Evolutionary conservation across 2,888 invertebrate genomes (phyloP), one percentile per base, ranked within the genome.

Genomic region (Cataglyphis albicans): DNA sequence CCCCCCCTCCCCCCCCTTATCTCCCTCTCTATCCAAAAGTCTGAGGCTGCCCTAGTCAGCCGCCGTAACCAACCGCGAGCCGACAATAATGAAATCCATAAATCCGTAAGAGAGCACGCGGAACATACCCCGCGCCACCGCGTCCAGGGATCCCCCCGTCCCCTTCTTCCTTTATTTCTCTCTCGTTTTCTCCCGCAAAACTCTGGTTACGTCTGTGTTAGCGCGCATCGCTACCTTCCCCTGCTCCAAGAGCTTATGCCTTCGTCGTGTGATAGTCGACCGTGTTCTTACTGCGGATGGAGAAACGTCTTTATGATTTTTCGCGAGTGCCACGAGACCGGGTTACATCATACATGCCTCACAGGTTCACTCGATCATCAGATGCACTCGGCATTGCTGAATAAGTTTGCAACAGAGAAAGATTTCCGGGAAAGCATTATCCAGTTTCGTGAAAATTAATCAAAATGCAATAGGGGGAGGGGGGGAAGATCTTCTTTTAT

Each of bases 41-140:
- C 83, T 82, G 89, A 78, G 81, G 80, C 80, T 82, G 82, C 85
- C 83, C 87, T 85, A 86, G 86, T 84, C 87, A 81, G 76, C 83
- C 85, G 86, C 90, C 95, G 95, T 95, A 95, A 95, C 95, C 95
- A 95, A 95, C 95, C 96, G 95, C 95, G 95, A 94, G 95, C 78
- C 95, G 95, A 95, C 96, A 96, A 96, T 96, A 96, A 96, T 96
- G 96, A 96, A 96, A 96, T 96, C 96, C 96, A 96, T 96, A 96
- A 96, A 96, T 96, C 95, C 96, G 95, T 95, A 95, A 95, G 95
- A 95, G 94, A 95, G 68, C 86, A 87, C 84, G 44, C 59, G 85
- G 88, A 82, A 87, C 80, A 87, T 76, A 88, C 82, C 81, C 89
- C 85, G 80, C 80, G 72, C 87, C 87, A 81, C 81, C 83, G 59